Percentiles rank a stretch among this genome's conserved stretches.
These are phyloP conservation scores for Plebejus argus DNA, from an alignment of 2,888 invertebrate genomes.

Conservation along the genomic window DNA sequence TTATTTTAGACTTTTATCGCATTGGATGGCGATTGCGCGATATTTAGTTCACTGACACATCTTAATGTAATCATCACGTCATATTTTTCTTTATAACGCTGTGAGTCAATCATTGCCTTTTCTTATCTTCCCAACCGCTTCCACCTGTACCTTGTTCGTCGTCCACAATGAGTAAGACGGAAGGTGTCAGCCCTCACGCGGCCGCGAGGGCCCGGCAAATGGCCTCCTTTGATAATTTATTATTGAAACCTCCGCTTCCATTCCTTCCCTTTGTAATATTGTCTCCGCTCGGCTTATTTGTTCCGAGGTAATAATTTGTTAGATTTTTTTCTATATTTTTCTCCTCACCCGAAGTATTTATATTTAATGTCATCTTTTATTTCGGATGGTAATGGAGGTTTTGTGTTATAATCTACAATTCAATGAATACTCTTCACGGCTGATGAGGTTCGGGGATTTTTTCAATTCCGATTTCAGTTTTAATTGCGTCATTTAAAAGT, in stretches of 20 bases:
- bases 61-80: no score
- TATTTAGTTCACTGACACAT: no score
- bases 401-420: constrained; percentile 35
- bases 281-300: constrained; percentile 65
- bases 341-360: constrained; percentile 38
- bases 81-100: no score
- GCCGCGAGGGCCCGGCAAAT: constrained; percentile 47
- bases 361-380: constrained; percentile 39
- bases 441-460: background rate
- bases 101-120: background rate
- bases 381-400: constrained; percentile 43
- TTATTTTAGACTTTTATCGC: no score
- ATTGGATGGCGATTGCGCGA: no score
- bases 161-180: constrained; percentile 65
- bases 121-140: constrained; percentile 35
- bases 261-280: constrained; percentile 69
- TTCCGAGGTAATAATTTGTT: constrained; percentile 65
- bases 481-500: constrained; percentile 14
- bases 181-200: constrained; percentile 66
- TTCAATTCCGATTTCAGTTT: background rate
- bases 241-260: constrained; percentile 70
- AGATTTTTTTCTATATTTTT: constrained; percentile 48
- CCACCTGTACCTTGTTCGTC: constrained; percentile 47
- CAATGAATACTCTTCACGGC: background rate
- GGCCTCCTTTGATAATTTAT: constrained; percentile 70